Evolutionary conservation across 2,113 vertebrate species (phyloP).

Genomic region (Ibidorhyncha struthersii): DNA sequence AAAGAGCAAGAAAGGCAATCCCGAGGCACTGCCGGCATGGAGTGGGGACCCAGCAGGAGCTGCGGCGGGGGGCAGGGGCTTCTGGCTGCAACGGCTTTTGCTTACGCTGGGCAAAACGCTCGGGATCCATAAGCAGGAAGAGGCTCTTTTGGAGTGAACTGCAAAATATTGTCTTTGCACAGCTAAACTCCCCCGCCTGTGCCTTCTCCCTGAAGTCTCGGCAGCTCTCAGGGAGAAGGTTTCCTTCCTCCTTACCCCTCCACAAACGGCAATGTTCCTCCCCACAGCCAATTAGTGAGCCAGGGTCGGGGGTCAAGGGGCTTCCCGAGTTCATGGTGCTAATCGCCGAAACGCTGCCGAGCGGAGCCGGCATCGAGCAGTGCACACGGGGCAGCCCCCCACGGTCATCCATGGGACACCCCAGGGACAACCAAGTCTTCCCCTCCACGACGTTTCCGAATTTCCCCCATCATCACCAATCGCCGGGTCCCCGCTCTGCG

Average conservation of each 20-base stretch:
- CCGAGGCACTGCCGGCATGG: fast-evolving
- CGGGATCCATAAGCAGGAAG: not conserved
- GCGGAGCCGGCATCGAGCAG: fast-evolving
- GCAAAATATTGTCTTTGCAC: conserved; percentile 25
- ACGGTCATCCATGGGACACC: not conserved
- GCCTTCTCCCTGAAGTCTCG: not conserved
- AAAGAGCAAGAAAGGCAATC: not conserved
- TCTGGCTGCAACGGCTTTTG: not conserved
- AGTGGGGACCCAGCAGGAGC: not conserved
- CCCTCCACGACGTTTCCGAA: fast-evolving
- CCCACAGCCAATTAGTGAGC: conserved; percentile 6
- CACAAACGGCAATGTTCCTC: not conserved
- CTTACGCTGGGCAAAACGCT: not conserved
- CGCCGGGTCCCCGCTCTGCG: fast-evolving
- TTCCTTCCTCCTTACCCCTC: conserved; percentile 28
- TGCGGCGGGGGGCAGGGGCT: not conserved
- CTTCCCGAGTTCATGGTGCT: not conserved
- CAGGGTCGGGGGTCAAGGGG: not conserved
- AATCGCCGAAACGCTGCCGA: fast-evolving
- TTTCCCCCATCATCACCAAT: not conserved
- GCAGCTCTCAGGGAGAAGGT: not conserved
- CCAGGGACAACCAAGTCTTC: not conserved
- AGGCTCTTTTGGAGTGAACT: not conserved
- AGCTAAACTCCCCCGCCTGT: not conserved
- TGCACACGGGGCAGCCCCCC: fast-evolving